Evolutionary conservation across 2,888 invertebrate species (phyloP).

Genomic region (Agrochola circellaris): DNA sequence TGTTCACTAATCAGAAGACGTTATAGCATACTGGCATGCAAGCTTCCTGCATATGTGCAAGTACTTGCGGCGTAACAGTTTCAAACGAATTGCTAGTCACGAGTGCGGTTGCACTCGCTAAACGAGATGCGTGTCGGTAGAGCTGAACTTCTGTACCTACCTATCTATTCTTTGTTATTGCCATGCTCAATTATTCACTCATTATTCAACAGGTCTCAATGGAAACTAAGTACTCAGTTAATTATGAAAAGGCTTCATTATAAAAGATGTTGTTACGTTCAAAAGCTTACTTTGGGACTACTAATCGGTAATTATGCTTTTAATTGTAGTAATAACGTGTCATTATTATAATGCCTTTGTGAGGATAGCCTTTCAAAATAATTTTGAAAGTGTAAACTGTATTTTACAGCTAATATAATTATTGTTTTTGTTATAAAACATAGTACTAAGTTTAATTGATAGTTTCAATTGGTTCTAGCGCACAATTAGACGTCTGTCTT

Average conservation of each 20-base stretch:
- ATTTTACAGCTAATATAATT: no score
- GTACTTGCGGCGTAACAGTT: neutral
- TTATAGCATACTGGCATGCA: neutral
- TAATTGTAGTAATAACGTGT: constrained; percentile 33
- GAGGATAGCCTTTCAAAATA: constrained; percentile 10
- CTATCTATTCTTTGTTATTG: neutral
- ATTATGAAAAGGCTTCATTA: constrained; percentile 59
- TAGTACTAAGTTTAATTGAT: constrained; percentile 6
- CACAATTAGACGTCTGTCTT: constrained; percentile 6
- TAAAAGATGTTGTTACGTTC: constrained; percentile 56
- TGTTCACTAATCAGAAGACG: neutral
- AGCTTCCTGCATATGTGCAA: neutral
- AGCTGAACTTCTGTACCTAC: neutral
- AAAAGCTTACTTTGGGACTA: constrained; percentile 47
- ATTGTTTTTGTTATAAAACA: constrained; percentile 1
- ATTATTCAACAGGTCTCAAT: constrained; percentile 61
- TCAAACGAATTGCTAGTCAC: neutral
- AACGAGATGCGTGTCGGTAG: neutral
- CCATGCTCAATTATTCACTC: constrained; percentile 42
- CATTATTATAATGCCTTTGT: constrained; percentile 21
- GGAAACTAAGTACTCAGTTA: constrained; percentile 51
- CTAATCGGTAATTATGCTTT: constrained; percentile 41
- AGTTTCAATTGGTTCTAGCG: constrained; percentile 36
- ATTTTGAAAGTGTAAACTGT: no score
- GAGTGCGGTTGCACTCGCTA: neutral